Percentiles rank a stretch among this genome's conserved stretches.
phyloP scores from a whole-genome alignment of 2,797 vertebrate genomes.

The Mormyrus proboscirostris region DNA sequence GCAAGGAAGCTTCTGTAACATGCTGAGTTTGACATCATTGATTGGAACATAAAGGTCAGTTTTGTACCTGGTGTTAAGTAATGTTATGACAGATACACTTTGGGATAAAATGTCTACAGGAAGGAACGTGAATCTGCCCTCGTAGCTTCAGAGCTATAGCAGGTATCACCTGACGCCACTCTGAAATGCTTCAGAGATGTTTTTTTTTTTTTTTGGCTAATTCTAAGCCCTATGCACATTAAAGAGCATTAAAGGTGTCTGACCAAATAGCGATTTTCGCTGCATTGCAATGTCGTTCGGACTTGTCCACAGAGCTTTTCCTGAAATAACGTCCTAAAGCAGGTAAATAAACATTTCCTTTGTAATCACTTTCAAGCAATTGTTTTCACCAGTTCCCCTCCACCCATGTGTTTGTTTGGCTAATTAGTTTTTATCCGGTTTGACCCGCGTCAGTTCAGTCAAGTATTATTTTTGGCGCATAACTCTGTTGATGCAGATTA shows the following conservation, averaged over 20 bases:
- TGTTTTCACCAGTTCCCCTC: not conserved
- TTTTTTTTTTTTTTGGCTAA: not conserved
- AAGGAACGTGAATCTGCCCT: not conserved
- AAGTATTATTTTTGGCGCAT: not conserved
- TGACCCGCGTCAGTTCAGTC: not conserved
- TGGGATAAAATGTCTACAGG: not conserved
- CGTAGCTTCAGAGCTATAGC: not conserved
- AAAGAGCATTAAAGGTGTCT: not conserved
- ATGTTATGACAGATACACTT: not conserved
- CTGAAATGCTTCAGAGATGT: not conserved
- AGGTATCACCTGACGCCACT: not conserved
- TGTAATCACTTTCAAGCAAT: not conserved
- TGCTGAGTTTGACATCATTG: not conserved
- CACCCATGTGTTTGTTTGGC: not conserved
- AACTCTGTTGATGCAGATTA: not conserved
- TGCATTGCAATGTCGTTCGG: not conserved
- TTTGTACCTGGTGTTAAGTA: not conserved
- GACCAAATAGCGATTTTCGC: not conserved
- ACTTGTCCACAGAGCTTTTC: not conserved
- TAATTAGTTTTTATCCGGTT: not conserved
- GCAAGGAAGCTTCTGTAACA: not conserved
- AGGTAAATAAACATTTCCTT: slow-evolving; percentile 32
- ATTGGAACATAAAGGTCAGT: not conserved
- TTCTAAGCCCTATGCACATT: not conserved
- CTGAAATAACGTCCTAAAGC: not conserved